These are phyloP conservation scores for Bubo blakistoni DNA, from an alignment of 2,113 vertebrate species.

Conservation along the genomic window DNA sequence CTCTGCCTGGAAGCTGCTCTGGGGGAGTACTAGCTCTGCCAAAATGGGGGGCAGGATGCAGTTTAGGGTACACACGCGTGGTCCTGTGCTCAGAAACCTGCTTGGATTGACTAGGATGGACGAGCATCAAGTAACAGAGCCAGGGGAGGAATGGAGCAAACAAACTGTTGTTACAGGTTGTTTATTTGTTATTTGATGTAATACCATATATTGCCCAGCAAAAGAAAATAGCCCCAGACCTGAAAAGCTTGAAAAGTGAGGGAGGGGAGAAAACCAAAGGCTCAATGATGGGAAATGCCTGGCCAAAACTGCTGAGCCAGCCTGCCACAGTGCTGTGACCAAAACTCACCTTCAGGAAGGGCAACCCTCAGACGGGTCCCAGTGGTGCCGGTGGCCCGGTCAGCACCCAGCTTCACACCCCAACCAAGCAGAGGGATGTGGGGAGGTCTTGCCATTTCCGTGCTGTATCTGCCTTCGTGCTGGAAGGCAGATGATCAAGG, in stretches of 20 bases:
- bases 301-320: not conserved
- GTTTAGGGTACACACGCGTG: not conserved
- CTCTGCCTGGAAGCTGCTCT: not conserved
- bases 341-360: not conserved
- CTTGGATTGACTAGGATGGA: not conserved
- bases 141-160: not conserved
- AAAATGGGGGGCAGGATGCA: not conserved
- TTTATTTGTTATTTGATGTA: not conserved
- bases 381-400: rapidly evolving
- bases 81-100: not conserved
- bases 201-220: not conserved
- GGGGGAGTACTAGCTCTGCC: not conserved
- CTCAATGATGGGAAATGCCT: not conserved
- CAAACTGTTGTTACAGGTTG: not conserved
- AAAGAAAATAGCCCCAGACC: not conserved
- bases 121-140: not conserved
- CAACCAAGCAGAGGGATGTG: rapidly evolving
- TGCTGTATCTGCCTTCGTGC: rapidly evolving
- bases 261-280: not conserved
- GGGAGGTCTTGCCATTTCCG: not conserved
- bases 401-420: rapidly evolving
- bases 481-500: not conserved
- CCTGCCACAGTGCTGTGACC: not conserved
- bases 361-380: not conserved
- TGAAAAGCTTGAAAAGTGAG: not conserved